Evolutionary conservation across 2,888 invertebrate species (phyloP).

Genomic region (Odontocerum albicorne): DNA sequence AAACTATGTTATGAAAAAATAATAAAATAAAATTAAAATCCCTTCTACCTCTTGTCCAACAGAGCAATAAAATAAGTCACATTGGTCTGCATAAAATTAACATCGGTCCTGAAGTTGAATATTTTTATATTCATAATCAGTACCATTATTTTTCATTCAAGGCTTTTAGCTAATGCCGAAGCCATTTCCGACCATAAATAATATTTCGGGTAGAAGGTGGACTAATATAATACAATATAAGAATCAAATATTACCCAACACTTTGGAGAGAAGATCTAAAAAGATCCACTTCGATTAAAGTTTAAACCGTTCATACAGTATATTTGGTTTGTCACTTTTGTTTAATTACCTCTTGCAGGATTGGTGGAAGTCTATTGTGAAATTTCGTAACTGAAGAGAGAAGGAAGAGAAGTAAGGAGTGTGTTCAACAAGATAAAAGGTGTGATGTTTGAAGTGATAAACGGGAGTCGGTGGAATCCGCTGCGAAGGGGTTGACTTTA

Average conservation of each 20-base stretch:
- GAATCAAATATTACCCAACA: not conserved
- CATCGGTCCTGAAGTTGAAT: slow-evolving; percentile 34
- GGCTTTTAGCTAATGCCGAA: slow-evolving; percentile 37
- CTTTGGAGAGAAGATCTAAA: no score
- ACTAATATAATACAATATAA: not conserved
- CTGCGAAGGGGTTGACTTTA: slow-evolving; percentile 18
- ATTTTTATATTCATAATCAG: slow-evolving; percentile 36
- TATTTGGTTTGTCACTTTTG: no score
- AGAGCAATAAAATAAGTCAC: slow-evolving; percentile 37
- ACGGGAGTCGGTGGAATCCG: slow-evolving; percentile 34
- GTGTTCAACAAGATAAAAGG: slow-evolving; percentile 35
- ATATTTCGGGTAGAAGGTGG: slow-evolving; percentile 21
- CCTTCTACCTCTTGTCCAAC: slow-evolving; percentile 33
- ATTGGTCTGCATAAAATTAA: slow-evolving; percentile 35
- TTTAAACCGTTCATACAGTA: no score
- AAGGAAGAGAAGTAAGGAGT: slow-evolving; percentile 29
- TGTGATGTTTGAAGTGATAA: slow-evolving; percentile 36
- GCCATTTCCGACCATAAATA: slow-evolving; percentile 37
- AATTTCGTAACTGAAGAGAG: no score
- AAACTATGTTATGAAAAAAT: slow-evolving; percentile 13
- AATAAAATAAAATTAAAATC: slow-evolving; percentile 11
- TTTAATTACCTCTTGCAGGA: no score
- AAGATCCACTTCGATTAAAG: no score
- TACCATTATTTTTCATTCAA: slow-evolving; percentile 36
- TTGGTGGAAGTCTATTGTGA: no score